Evolutionary conservation across 2,797 vertebrate genomes (phyloP).

Genomic region (Neoniphon sammara): DNA sequence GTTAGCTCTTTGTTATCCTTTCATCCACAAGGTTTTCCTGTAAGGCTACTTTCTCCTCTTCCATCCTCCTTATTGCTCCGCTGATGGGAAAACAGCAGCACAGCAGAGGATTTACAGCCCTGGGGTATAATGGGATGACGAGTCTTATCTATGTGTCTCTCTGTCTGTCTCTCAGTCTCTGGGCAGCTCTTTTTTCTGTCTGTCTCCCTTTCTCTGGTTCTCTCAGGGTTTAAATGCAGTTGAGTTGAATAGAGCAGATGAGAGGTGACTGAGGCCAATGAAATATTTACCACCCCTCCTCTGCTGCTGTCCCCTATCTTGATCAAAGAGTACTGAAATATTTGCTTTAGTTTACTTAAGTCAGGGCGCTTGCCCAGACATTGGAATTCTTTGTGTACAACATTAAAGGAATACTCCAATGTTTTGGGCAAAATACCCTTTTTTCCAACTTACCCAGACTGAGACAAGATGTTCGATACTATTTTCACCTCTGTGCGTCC

Average conservation of each 20-base stretch:
- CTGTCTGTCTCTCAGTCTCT: not conserved
- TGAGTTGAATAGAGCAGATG: constrained; percentile 44
- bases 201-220: not conserved
- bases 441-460: too few relatives aligned
- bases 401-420: too few relatives aligned
- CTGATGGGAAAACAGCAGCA: constrained; percentile 6
- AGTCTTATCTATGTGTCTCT: not conserved
- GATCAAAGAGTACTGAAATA: not conserved
- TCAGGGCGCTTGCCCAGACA: not conserved
- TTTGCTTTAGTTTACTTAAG: not conserved
- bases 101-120: constrained; percentile 40
- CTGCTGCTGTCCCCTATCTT: constrained; percentile 16
- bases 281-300: constrained; percentile 51
- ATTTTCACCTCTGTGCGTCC: too few relatives aligned
- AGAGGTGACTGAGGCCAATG: constrained; percentile 45
- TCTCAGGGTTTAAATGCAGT: constrained; percentile 24
- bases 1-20: constrained; percentile 39
- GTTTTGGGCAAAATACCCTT: too few relatives aligned
- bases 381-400: too few relatives aligned
- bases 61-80: not conserved
- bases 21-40: not conserved
- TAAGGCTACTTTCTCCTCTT: constrained; percentile 2
- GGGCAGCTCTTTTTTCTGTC: not conserved
- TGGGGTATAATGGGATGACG: constrained; percentile 42
- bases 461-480: too few relatives aligned